Evolutionary conservation across 2,888 invertebrate genomes (phyloP).

Genomic region (Sarcophaga subvicina): DNA sequence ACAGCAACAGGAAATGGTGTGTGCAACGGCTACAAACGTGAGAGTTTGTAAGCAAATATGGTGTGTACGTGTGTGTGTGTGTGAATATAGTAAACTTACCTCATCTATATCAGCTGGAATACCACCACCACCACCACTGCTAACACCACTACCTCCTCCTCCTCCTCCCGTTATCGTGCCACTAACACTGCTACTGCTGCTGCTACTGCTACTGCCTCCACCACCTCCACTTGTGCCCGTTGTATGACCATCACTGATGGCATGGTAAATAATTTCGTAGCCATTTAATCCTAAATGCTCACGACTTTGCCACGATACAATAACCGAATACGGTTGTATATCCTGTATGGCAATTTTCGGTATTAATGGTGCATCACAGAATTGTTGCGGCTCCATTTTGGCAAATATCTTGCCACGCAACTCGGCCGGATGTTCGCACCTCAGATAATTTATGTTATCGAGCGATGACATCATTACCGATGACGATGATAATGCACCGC

Average conservation of each 20-base stretch:
- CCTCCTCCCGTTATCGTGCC: background rate
- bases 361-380: constrained; percentile 92
- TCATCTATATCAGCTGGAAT: constrained; percentile 67
- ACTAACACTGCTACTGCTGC: background rate
- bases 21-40: background rate
- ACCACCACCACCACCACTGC: background rate
- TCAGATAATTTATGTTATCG: constrained; percentile 83
- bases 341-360: constrained; percentile 93
- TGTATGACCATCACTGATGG: constrained; percentile 83
- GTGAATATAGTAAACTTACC: constrained; percentile 59
- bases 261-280: constrained; percentile 92
- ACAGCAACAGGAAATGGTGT: constrained; percentile 12
- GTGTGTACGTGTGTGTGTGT: background rate
- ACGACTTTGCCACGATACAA: constrained; percentile 94
- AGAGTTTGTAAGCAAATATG: background rate
- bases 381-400: constrained; percentile 89
- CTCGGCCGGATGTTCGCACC: constrained; percentile 92
- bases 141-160: background rate
- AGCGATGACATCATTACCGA: constrained; percentile 68
- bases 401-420: constrained; percentile 89
- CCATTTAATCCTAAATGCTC: constrained; percentile 93
- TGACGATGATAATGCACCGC: constrained; percentile 55
- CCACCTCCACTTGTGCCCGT: constrained; percentile 82
- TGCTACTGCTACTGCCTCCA: background rate
- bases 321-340: constrained; percentile 92